Percentiles rank a stretch among this genome's conserved stretches.
phyloP scores from a whole-genome alignment of 2,888 invertebrate species.

The Lasioglossum lativentre region DNA sequence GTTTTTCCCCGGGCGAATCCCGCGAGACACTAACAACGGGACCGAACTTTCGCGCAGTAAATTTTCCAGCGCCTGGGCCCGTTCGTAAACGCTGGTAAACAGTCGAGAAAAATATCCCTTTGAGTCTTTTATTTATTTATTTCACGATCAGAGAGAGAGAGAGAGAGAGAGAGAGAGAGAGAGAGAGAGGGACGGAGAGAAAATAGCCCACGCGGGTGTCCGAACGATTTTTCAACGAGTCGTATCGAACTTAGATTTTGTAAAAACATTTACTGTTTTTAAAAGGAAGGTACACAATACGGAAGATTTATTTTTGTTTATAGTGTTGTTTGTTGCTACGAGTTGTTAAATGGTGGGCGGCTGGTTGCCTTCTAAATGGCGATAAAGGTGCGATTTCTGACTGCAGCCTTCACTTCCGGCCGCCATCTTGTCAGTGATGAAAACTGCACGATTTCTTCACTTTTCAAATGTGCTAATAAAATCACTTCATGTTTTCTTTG shows the following conservation, averaged over 20 bases:
- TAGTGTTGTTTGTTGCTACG: neutral
- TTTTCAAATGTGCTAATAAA: neutral
- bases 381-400: neutral
- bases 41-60: slow-evolving; percentile 32
- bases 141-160: neutral
- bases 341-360: neutral
- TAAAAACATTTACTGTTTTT: neutral
- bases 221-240: neutral
- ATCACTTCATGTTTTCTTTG: neutral
- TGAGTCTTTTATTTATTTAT: neutral
- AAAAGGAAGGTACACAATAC: too few species aligned
- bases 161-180: neutral
- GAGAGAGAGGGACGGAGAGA: neutral
- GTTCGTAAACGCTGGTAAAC: slow-evolving; percentile 9
- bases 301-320: neutral
- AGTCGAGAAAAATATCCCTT: neutral
- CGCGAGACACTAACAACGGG: neutral
- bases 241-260: neutral
- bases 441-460: neutral
- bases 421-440: too few species aligned
- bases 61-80: neutral
- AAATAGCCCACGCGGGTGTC: neutral
- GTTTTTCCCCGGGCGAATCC: neutral
- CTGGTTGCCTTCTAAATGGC: neutral
- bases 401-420: too few species aligned